Percentiles rank a stretch among this genome's conserved stretches.
Evolutionary conservation across 2,888 invertebrate genomes (phyloP).

Genomic region (Argyresthia goedartella): DNA sequence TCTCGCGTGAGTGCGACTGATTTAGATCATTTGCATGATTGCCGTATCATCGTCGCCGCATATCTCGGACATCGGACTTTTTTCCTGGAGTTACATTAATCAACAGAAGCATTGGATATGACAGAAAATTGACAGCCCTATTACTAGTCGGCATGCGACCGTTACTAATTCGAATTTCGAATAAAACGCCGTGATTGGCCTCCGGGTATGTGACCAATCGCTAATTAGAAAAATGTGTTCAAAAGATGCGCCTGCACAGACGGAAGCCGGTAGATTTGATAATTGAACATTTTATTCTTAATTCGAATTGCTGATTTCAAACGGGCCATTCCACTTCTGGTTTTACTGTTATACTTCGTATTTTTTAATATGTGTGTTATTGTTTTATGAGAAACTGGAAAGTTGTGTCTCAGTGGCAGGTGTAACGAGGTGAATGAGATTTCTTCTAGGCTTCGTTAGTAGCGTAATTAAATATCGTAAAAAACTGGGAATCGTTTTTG

Average conservation of each 20-base stretch:
- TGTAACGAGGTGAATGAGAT: not conserved
- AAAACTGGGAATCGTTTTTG: not conserved
- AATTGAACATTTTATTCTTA: slow-evolving; percentile 62
- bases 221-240: slow-evolving; percentile 65
- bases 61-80: too few relatives aligned
- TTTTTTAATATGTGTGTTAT: not conserved
- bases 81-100: too few relatives aligned
- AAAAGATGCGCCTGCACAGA: slow-evolving; percentile 32
- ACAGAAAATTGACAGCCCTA: not conserved
- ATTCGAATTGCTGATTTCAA: slow-evolving; percentile 55
- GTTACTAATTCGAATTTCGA: slow-evolving; percentile 64
- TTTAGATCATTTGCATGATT: slow-evolving; percentile 33
- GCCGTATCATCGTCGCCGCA: not conserved
- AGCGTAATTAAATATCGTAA: not conserved
- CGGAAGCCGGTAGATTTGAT: slow-evolving; percentile 63
- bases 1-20: slow-evolving; percentile 42
- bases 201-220: slow-evolving; percentile 66
- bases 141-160: slow-evolving; percentile 23
- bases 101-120: too few relatives aligned
- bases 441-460: not conserved
- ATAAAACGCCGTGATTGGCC: slow-evolving; percentile 44
- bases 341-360: not conserved
- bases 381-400: not conserved
- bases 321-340: slow-evolving; percentile 33
- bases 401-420: not conserved